Base-by-base conservation (phyloP, 2,888 invertebrate species). In the Lymantria dispar region DNA sequence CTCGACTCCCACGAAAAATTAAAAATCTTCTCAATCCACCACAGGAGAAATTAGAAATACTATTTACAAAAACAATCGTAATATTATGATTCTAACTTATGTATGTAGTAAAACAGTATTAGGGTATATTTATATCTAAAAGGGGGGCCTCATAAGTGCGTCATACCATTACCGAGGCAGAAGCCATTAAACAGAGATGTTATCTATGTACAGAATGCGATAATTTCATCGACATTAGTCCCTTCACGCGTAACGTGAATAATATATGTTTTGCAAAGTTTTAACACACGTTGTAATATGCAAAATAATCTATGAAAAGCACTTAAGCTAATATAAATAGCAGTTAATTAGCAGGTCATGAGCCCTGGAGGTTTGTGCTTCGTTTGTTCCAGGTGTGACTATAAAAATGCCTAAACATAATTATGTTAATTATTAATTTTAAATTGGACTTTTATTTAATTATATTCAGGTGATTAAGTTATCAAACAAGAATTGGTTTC, bases 201-300 rank as follows among this genome's bases (percentile, higher is more conserved):
- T 50, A 53, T 56, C 50, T 52, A 13, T 15, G 14, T 29, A 12
- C 38, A 41, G 43, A 43, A 43, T 41, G 53, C 45, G 50, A 50
- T 56, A 45, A 53, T 53, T 50, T 47, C 50, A 50, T 48, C 22
- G 46, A 47, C 56, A 53, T 53, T 50, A 52, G 48, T 37, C 42
- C 46, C 48, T 48, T 48, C 48, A 47, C 40, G 50, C 50, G 41
- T 53, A 50, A 42, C 53, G 39, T 40, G 13, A 14, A 14, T 45
- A 29, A 22, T 48, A 38, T 14, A 52, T 13, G 8, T 30, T 51
- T 47, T 30, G 39, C 47, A 15, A n/a, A 29, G 45, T 46, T 45
- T 46, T 14, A 40, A 7, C 12, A 40, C 8, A 14, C 13, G 14
- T 40, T 40, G 40, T 40, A 14, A 40, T 40, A 40, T 40, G 40